These are phyloP conservation scores for Pseudomyrmex cubaensis DNA, from an alignment of 1,140 invertebrate genomes.

Conservation along the genomic window DNA sequence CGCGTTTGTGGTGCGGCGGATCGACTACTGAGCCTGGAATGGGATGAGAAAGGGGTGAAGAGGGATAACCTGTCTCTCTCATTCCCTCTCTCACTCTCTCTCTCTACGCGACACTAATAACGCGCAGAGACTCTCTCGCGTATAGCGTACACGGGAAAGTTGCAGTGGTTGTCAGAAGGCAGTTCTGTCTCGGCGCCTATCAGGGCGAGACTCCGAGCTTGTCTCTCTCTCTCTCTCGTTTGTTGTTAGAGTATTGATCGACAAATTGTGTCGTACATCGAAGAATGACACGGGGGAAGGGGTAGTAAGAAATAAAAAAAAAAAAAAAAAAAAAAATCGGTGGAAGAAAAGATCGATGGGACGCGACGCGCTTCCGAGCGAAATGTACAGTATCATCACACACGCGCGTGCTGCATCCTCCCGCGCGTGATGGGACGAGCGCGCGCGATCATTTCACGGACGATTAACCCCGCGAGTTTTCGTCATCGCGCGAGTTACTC, in stretches of 20 bases:
- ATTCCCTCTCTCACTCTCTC: slow-evolving; percentile 23
- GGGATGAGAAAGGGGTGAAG: slow-evolving; percentile 40
- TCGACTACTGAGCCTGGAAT: neutral
- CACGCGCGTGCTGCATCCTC: slow-evolving; percentile 10
- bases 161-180: slow-evolving; percentile 38
- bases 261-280: slow-evolving; percentile 44
- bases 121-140: neutral
- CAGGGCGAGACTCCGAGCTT: neutral
- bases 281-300: neutral
- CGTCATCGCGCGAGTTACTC: slow-evolving; percentile 38
- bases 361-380: neutral
- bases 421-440: neutral
- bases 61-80: slow-evolving; percentile 34
- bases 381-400: too few relatives aligned
- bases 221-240: neutral
- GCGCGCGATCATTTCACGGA: slow-evolving; percentile 49
- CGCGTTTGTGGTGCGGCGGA: neutral
- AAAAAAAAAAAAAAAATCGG: neutral
- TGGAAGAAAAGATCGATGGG: slow-evolving; percentile 33
- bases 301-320: neutral
- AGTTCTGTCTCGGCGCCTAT: neutral
- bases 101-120: slow-evolving; percentile 37
- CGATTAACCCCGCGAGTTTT: slow-evolving; percentile 34
- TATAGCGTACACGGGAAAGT: slow-evolving; percentile 30
- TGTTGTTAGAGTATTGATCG: slow-evolving; percentile 39